A percentile compares a stretch with the other conserved stretches of the same genome.
Conservation (phyloP, 2,797 vertebrate species). For the Anas flavirostris region DNA sequence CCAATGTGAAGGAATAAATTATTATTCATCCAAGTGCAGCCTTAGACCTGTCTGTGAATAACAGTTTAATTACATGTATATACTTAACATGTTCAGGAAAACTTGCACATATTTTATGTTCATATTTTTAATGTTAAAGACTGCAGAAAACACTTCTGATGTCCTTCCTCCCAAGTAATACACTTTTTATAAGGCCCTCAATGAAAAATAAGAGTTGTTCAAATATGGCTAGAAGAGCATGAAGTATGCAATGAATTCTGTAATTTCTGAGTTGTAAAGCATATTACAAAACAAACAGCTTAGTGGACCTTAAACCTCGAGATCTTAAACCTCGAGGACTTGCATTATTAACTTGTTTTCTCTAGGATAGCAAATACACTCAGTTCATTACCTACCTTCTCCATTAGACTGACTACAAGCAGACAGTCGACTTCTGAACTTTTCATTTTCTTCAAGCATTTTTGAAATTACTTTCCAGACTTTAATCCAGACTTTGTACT, state of each 20-base stretch:
- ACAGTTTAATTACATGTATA: background rate
- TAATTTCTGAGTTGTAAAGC: background rate
- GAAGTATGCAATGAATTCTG: background rate
- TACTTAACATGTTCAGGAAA: conserved; percentile 21
- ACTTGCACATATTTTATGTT: background rate
- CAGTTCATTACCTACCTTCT: conserved; percentile 63
- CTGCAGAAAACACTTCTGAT: background rate
- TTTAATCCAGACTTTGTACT: conserved; percentile 78
- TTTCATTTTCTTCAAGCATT: conserved; percentile 90
- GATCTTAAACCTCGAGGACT: background rate
- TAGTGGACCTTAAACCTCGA: background rate
- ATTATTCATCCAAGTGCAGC: background rate
- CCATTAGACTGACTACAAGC: conserved; percentile 42
- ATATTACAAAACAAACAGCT: background rate
- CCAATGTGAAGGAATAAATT: background rate
- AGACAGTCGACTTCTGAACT: conserved; percentile 81
- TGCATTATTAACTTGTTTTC: background rate
- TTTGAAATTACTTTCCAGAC: conserved; percentile 86
- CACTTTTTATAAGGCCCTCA: background rate
- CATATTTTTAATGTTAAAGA: background rate
- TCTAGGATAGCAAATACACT: background rate
- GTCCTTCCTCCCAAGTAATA: background rate
- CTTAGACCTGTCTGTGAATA: background rate
- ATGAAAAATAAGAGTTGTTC: background rate
- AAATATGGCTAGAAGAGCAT: background rate